Percentiles rank a stretch among this genome's conserved stretches.
phyloP scores from a whole-genome alignment of 1,140 invertebrate genomes.

The Archivesica marissinica region DNA sequence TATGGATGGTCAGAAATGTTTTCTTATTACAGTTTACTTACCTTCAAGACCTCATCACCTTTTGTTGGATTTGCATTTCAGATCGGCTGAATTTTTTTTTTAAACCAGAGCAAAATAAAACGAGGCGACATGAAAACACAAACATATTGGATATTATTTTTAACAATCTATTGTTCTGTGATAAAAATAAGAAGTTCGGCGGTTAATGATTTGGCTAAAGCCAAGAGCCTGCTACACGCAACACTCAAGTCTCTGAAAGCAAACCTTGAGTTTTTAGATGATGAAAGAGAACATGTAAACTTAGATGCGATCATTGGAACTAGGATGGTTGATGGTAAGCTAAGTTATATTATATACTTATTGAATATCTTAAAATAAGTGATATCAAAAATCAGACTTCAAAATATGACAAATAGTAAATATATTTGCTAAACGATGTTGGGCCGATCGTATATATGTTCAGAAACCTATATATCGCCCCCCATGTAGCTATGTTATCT shows the following conservation, averaged over 20 bases:
- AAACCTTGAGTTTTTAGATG: constrained; percentile 33
- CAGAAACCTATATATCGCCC: too few species aligned
- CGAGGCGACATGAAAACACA: neutral
- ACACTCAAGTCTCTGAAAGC: constrained; percentile 3
- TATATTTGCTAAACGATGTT: too few species aligned
- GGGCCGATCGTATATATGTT: too few species aligned
- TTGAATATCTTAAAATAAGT: neutral
- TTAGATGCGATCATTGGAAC: constrained; percentile 52
- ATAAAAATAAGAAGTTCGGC: neutral
- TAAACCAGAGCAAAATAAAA: neutral
- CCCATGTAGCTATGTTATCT: too few species aligned
- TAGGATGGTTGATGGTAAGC: constrained; percentile 48
- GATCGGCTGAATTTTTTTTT: neutral
- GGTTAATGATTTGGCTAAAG: neutral
- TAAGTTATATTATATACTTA: constrained; percentile 1
- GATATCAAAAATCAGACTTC: too few species aligned
- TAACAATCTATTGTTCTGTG: neutral
- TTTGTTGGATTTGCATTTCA: constrained; percentile 12
- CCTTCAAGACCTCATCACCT: neutral
- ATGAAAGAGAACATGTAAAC: constrained; percentile 35
- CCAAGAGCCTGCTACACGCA: neutral
- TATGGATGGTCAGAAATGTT: neutral
- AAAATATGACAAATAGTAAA: too few species aligned
- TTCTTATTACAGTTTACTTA: neutral
- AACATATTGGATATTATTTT: neutral